These are phyloP conservation scores for Oryzias sinensis DNA, from an alignment of 2,797 vertebrate species.

Conservation along the genomic window DNA sequence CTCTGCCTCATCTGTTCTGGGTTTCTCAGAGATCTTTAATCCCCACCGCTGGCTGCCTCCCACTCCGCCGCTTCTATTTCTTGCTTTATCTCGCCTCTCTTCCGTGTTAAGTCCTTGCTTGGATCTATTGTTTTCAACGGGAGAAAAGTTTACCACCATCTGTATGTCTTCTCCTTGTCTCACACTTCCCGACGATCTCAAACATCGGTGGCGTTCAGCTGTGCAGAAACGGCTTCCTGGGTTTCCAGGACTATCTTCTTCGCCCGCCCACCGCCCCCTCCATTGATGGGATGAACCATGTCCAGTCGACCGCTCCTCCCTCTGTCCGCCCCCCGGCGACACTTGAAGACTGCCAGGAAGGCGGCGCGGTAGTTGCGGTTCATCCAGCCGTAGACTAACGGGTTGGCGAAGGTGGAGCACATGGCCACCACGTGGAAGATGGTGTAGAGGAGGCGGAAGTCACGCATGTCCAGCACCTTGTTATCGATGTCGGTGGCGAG, in stretches of 20 bases:
- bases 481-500: slow-evolving; percentile 91
- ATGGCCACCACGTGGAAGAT: slow-evolving; percentile 92
- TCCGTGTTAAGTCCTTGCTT: slow-evolving; percentile 1
- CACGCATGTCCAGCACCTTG: slow-evolving; percentile 84
- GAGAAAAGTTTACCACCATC: slow-evolving; percentile 14
- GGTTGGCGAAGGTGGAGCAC: slow-evolving; percentile 95
- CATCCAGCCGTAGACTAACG: slow-evolving; percentile 97
- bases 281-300: slow-evolving; percentile 46
- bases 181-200: slow-evolving; percentile 32
- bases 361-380: slow-evolving; percentile 93
- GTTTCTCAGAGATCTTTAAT: slow-evolving; percentile 11
- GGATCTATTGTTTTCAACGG: slow-evolving; percentile 3
- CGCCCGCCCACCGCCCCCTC: slow-evolving; percentile 23
- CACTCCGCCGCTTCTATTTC: slow-evolving; percentile 15
- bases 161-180: neutral
- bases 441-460: slow-evolving; percentile 92
- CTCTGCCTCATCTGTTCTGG: slow-evolving; percentile 22
- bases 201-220: slow-evolving; percentile 73
- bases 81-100: neutral
- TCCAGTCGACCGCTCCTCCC: slow-evolving; percentile 45
- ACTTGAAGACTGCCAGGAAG: slow-evolving; percentile 88
- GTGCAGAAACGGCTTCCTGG: slow-evolving; percentile 54
- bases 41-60: slow-evolving; percentile 2
- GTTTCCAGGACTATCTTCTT: slow-evolving; percentile 58
- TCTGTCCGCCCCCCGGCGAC: slow-evolving; percentile 44